These are phyloP conservation scores for Stictonetta naevosa DNA, from an alignment of 2,113 vertebrate genomes.

Conservation along the genomic window DNA sequence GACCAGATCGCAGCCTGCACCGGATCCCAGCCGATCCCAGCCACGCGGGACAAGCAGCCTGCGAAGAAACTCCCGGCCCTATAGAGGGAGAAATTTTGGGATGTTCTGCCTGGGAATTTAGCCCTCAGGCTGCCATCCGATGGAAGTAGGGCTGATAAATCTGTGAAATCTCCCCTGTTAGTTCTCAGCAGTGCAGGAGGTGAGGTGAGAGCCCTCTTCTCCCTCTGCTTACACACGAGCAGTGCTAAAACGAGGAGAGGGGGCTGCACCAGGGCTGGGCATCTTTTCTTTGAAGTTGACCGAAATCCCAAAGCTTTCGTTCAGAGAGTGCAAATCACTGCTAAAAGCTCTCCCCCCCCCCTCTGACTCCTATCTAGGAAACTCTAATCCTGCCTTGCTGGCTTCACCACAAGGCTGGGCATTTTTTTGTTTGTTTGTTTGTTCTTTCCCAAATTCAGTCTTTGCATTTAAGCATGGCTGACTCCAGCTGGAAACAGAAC, in stretches of 20 bases:
- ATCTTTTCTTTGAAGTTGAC: constrained; percentile 65
- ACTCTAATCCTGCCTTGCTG: constrained; percentile 21
- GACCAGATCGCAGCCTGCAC: not conserved
- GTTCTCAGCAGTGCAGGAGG: not conserved
- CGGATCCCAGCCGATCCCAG: not conserved
- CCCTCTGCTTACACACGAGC: not conserved
- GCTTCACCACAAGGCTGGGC: not conserved
- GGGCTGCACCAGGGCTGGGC: not conserved
- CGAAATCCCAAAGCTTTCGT: constrained; percentile 24
- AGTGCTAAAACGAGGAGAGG: not conserved
- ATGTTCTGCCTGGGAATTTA: not conserved
- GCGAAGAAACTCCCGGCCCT: not conserved
- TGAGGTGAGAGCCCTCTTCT: not conserved
- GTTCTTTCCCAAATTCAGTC: not conserved
- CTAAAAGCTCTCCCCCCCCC: constrained; percentile 55
- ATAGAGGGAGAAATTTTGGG: not conserved
- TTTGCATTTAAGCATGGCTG: not conserved
- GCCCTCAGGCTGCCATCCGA: not conserved
- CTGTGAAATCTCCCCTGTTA: not conserved
- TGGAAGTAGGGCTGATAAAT: not conserved
- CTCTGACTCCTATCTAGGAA: constrained; percentile 32
- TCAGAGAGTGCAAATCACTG: constrained; percentile 38
- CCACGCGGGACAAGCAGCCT: rapidly evolving
- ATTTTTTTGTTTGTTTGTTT: not conserved
- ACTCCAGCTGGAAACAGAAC: not conserved